phyloP scores from a whole-genome alignment of 1,140 invertebrate genomes.

The Conus ventricosus region DNA sequence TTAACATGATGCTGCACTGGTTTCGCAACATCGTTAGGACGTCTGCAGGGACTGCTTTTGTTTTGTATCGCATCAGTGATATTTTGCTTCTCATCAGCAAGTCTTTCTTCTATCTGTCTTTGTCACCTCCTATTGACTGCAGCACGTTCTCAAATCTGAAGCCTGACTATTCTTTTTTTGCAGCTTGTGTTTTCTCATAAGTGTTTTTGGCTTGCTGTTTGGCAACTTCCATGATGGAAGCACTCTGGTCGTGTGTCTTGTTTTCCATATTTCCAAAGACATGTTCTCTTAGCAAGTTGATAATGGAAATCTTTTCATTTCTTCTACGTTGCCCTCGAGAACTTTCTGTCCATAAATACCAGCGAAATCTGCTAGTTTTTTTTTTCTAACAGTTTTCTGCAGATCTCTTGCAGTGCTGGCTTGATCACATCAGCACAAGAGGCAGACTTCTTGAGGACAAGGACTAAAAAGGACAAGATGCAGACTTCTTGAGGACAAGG shows the following conservation, averaged over 20 bases:
- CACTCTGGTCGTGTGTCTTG: not conserved
- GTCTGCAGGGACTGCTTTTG: too few relatives aligned
- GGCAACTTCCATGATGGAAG: not conserved
- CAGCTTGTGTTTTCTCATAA: not conserved
- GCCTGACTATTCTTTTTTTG: not conserved
- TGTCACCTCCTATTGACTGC: not conserved
- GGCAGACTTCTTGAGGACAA: too few relatives aligned
- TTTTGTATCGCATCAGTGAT: not conserved
- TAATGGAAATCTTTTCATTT: slow-evolving; percentile 38
- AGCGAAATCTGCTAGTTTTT: slow-evolving; percentile 43
- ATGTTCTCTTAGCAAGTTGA: slow-evolving; percentile 44
- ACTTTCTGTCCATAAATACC: slow-evolving; percentile 25
- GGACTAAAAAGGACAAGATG: too few relatives aligned
- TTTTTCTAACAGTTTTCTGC: slow-evolving; percentile 10
- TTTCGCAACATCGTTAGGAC: too few relatives aligned
- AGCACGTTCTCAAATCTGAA: not conserved
- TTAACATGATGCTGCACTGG: too few relatives aligned
- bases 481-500: too few relatives aligned
- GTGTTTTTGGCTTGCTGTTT: not conserved
- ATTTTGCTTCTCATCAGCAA: not conserved
- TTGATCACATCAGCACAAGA: not conserved
- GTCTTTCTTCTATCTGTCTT: not conserved
- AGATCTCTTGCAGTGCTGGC: slow-evolving; percentile 12
- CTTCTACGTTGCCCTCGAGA: not conserved
- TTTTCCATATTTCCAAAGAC: slow-evolving; percentile 40